phyloP scores from a whole-genome alignment of 2,888 invertebrate species.

The Sialis lutaria region DNA sequence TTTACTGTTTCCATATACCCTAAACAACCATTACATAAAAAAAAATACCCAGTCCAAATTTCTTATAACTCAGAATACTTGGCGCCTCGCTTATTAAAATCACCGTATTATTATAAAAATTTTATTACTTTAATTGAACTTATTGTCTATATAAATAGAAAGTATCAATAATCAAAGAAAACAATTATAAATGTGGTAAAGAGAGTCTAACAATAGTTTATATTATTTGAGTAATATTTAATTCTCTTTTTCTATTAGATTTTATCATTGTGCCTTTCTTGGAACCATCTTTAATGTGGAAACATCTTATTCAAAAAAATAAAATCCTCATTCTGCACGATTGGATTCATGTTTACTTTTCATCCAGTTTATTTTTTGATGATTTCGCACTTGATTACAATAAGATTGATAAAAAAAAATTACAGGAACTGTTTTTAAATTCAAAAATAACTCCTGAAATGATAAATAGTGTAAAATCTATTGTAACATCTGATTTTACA shows the following conservation, averaged over 20 bases:
- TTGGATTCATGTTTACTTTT: constrained; percentile 42
- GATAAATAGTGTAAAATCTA: constrained; percentile 31
- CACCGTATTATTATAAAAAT: no score
- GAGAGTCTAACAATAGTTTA: no score
- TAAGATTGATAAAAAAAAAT: constrained; percentile 20
- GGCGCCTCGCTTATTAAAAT: no score
- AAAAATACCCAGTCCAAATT: no score
- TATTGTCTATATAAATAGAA: no score
- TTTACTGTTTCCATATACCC: no score
- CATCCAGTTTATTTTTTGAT: constrained; percentile 18
- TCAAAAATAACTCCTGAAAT: constrained; percentile 38
- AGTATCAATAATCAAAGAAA: no score
- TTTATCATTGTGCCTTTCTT: constrained; percentile 31
- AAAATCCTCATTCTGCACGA: constrained; percentile 36
- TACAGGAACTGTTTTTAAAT: constrained; percentile 32
- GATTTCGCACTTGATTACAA: constrained; percentile 28
- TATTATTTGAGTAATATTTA: no score
- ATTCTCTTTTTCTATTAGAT: constrained; percentile 26
- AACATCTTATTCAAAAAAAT: constrained; percentile 37
- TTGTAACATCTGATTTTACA: constrained; percentile 30
- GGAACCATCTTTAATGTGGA: constrained; percentile 36
- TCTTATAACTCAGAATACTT: no score
- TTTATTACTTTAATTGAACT: no score
- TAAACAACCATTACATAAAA: no score
- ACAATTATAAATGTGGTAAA: no score